These are phyloP conservation scores for Erynnis tages DNA, from an alignment of 2,888 invertebrate species.

Conservation along the genomic window DNA sequence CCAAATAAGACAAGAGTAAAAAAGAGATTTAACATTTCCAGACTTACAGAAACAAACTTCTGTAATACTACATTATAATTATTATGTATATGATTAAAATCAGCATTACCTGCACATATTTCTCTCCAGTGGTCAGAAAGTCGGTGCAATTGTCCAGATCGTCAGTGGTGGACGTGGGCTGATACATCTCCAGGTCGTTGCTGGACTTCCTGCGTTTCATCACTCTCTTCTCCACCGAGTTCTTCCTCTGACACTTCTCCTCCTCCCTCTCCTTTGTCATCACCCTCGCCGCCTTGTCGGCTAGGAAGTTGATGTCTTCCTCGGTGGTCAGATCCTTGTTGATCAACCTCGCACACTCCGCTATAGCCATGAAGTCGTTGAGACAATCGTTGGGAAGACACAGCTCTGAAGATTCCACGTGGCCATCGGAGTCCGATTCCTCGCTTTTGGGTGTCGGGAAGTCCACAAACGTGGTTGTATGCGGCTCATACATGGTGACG, in stretches of 20 bases:
- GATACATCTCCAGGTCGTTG: slow-evolving; percentile 72
- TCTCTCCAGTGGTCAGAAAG: slow-evolving; percentile 59
- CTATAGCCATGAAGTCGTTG: slow-evolving; percentile 71
- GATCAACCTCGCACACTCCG: slow-evolving; percentile 59
- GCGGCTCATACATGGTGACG: slow-evolving; percentile 75
- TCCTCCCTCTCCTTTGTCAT: slow-evolving; percentile 68
- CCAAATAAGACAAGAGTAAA: too few relatives aligned
- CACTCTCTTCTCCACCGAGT: slow-evolving; percentile 55
- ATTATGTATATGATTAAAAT: too few relatives aligned
- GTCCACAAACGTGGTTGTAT: slow-evolving; percentile 68
- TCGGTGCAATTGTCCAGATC: slow-evolving; percentile 64
- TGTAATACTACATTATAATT: background rate
- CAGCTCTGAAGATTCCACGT: slow-evolving; percentile 65
- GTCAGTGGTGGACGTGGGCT: slow-evolving; percentile 72
- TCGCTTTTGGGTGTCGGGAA: slow-evolving; percentile 62
- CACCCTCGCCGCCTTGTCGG: slow-evolving; percentile 70
- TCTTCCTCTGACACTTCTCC: slow-evolving; percentile 43
- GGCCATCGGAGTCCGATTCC: slow-evolving; percentile 69
- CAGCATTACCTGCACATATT: slow-evolving; percentile 65
- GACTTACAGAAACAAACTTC: too few relatives aligned
- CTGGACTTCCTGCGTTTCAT: slow-evolving; percentile 66
- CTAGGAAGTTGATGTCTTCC: slow-evolving; percentile 66
- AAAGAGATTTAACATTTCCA: too few relatives aligned
- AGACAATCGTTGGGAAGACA: slow-evolving; percentile 73
- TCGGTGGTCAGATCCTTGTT: slow-evolving; percentile 52